Evolutionary conservation across 1,140 invertebrate species (phyloP).

Genomic region (Megalonaias nervosa): DNA sequence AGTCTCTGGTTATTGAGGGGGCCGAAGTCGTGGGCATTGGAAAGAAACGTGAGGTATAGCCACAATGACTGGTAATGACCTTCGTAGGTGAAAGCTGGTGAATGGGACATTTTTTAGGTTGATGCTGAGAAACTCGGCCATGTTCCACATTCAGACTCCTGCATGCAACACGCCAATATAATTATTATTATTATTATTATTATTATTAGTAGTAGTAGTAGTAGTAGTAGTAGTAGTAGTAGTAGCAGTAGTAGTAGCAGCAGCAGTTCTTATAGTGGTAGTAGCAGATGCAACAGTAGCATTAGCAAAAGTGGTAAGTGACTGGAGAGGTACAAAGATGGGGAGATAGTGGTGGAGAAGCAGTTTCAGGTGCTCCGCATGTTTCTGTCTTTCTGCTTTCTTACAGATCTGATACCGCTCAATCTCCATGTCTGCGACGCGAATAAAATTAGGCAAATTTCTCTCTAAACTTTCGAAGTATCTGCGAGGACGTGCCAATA

Average conservation of each 20-base stretch:
- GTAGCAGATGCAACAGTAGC: too few relatives aligned
- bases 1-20: too few relatives aligned
- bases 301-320: too few relatives aligned
- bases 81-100: conserved; percentile 20
- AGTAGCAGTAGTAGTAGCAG: too few relatives aligned
- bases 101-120: conserved; percentile 14
- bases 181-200: too few relatives aligned
- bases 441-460: conserved; percentile 14
- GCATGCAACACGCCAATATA: too few relatives aligned
- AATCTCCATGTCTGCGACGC: conserved; percentile 10
- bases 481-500: conserved; percentile 19
- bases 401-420: conserved; percentile 10
- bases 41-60: background rate
- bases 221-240: too few relatives aligned
- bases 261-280: too few relatives aligned
- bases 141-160: background rate
- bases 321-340: too few relatives aligned
- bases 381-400: conserved; percentile 2
- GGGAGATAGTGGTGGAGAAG: too few relatives aligned
- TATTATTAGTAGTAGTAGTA: too few relatives aligned
- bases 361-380: conserved; percentile 11
- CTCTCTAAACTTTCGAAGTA: conserved; percentile 19
- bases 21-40: background rate
- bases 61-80: background rate
- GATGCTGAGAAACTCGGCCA: conserved; percentile 25